Base-by-base conservation (phyloP, 2,113 vertebrate genomes). In the Thunnus thynnus region DNA sequence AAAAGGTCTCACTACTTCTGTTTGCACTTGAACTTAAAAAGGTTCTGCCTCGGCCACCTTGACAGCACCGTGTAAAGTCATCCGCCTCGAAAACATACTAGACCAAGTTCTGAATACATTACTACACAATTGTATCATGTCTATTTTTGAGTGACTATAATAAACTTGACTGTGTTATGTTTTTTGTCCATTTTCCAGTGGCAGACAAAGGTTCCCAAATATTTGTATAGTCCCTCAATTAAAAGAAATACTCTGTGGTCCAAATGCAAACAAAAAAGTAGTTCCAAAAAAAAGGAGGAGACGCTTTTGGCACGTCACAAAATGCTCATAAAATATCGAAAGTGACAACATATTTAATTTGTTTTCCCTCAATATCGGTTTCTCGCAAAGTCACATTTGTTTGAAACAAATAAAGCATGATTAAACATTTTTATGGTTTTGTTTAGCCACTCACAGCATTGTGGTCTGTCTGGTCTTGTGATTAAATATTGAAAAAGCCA, bases 1-100 rank as follows among this genome's bases (percentile, higher is more conserved):
- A 9, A 72, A 52, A 48, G 44, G 13, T 61, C 69, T 20, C 27
- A 17, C n/a, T 2, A 17, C 41, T 66, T 41, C 57, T 27, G 74
- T 27, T 44, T 55, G 63, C 11, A 3, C 8, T 32, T 65, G 22
- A 71, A 71, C 17, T 84, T 20, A 11, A 32, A 70, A 54, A 41
- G 16, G 41, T 30, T 32, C 3, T 8, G 3, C 0, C 4, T 48
- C 51, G 22, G 51, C 63, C 74, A 73, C 25, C 67, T 68, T 60
- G 60, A 51, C 51, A 57, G 36, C 1, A 17, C 50, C 11, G 10
- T 14, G 30, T 36, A n/a, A 60, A 52, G 60, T 30, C 60, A 78
- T 17, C 17, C 58, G 44, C 55, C 30, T 57, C 6, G 46, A 51
- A 66, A 67, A 41, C 7, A 41, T 41, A 41, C 36, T 9, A 41